Percentiles rank a stretch among this genome's conserved stretches.
These are phyloP conservation scores for Tineola bisselliella DNA, from an alignment of 2,888 invertebrate species.

Conservation along the genomic window DNA sequence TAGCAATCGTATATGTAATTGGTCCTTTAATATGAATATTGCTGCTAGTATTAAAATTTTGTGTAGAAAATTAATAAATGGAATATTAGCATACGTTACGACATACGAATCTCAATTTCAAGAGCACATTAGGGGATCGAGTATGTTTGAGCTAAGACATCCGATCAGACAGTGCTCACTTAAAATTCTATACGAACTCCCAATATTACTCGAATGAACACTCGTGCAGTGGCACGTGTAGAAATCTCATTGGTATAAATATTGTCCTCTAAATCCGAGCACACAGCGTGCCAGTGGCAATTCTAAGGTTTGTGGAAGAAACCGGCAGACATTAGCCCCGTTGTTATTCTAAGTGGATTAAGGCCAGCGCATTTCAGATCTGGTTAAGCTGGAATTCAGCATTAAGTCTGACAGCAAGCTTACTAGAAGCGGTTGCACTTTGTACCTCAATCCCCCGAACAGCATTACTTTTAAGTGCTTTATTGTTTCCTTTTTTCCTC, in stretches of 20 bases:
- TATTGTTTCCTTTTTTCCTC: constrained; percentile 11
- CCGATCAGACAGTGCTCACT: constrained; percentile 1
- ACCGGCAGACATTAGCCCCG: constrained; percentile 43
- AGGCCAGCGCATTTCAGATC: constrained; percentile 59
- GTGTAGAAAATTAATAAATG: not conserved
- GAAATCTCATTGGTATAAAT: constrained; percentile 3
- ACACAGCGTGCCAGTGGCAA: not conserved
- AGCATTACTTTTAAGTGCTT: constrained; percentile 15
- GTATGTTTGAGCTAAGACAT: not conserved
- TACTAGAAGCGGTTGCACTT: constrained; percentile 38
- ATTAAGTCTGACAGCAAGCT: constrained; percentile 53
- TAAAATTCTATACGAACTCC: constrained; percentile 4
- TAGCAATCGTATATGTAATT: too few species aligned
- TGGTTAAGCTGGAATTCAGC: constrained; percentile 52
- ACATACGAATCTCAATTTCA: not conserved
- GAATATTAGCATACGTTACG: not conserved
- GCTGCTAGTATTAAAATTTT: not conserved
- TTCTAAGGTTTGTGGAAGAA: constrained; percentile 7
- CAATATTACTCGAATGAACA: constrained; percentile 5
- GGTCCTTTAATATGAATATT: too few species aligned
- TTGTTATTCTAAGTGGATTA: constrained; percentile 66
- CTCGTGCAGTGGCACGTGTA: not conserved
- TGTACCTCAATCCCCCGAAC: constrained; percentile 29
- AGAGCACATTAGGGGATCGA: not conserved
- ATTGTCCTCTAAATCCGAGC: constrained; percentile 3